Base-by-base conservation (phyloP, 2,888 invertebrate species). In the Mantis religiosa region DNA sequence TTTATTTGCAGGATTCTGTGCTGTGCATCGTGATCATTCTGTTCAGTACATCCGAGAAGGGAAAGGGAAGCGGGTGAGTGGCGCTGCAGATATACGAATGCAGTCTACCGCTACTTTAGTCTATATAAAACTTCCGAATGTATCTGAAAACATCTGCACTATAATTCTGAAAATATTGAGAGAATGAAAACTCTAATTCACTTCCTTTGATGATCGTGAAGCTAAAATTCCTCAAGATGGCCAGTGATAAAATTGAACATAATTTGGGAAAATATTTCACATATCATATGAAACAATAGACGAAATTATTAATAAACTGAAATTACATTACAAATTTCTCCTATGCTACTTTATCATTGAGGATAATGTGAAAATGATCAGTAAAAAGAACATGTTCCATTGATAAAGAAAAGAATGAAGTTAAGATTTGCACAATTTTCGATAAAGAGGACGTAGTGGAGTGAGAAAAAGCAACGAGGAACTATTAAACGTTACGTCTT, bases 21-120 rank as follows among this genome's bases (percentile, higher is more conserved):
- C 97, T 88, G 97, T 97, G 87, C 97, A 97, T 93, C 96, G 97
- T 91, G 96, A 96, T 92, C 96, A 96, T 92, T 96, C 96, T 90
- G 97, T 97, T 93, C 97, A 98, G 93, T 96, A 96, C 91, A 97
- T 98, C 91, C 95, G 96, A 91, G 97, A 97, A 94, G 97, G 97
- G 87, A 97, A 97, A 92, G 97, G 97, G 91, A 96, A 97, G 93
- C 94, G 98, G 94, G 98, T 98, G 93, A 96, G 95, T 94, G 87
- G 47, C n/a, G 27, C 25, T 41, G 25, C 41, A 34, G 41, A 41
- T 20, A 14, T 71, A 20, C 54, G 20, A 71, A 71, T 71, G 54
- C 54, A 20, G 20, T 71, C 54, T 71, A 71, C 54, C 54, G 54
- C 54, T 20, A 6, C 54, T 20, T 71, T 71, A 71, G 54, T 71